Evolutionary conservation across 2,797 vertebrate species (phyloP), one percentile per base, ranked within the genome.

Genomic region (Phalanger gymnotis): DNA sequence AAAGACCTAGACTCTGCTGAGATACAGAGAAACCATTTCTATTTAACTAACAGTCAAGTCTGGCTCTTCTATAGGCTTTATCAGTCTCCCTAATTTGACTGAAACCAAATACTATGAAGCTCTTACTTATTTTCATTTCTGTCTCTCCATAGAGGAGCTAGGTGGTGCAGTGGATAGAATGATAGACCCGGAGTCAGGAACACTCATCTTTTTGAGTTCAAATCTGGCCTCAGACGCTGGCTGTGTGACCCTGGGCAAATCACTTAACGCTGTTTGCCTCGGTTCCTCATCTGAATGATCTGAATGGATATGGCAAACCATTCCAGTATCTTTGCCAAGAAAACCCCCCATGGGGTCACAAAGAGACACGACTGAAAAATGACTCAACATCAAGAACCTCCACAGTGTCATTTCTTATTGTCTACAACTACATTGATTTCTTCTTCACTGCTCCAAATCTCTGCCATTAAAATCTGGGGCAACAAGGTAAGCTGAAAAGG

Each of bases 401-500:
- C 55, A 61, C 1, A 1, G 53, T 93, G 91, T 96, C 57, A 16
- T 87, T 66, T 61, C 58, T 90, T 95, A 95, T 81, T 81, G 61
- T 94, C 91, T 94, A 87, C 27, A 90, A 94, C 25, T 54, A 89
- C 40, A 91, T 58, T 34, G 19, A 31, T 92, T 93, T 90, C 91
- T 96, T 96, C 90, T 93, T 57, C 90, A 91, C 28, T 95, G 81
- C 47, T 93, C 90, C 11, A 28, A 96, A 96, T 91, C 54, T 92
- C 11, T 87, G 81, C 53, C 92, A 28, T 97, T 95, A 25, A 81
- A 81, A 81, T 81, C 19, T 81, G 40, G 40, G 73, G 40, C 40
- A 87, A 47, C 73, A 51, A 87, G 73, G n/a, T 81, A 25, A 6
- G n/a, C 22, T 47, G 10, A 87, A 87, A 87, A 47, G 73, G 40